Evolutionary conservation across 1,140 invertebrate genomes (phyloP), one percentile per base, ranked within the genome.

Genomic region (Adoxophyes honmai): DNA sequence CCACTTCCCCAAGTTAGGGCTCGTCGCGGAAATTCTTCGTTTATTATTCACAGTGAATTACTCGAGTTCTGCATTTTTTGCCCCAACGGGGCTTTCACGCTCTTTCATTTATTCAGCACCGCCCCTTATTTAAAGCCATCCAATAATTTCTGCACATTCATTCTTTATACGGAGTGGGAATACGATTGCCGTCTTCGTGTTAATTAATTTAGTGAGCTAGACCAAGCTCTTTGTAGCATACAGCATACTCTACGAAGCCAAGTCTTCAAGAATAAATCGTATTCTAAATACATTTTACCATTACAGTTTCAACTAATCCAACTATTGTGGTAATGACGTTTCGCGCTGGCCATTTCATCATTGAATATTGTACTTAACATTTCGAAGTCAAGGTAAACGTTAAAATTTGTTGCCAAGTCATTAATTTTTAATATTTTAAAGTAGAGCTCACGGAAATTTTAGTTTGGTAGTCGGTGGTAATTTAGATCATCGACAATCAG

Each of bases 41-140:
- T 83, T 78, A 81, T 85, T 85, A 85, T 85, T 85, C 73, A 85
- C 74, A 69, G 71, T 75, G 71, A 79, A 80, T 81, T 83, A 79
- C 73, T 75, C 70, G 60, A 70, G 42, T 68, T 69, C 60, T 69
- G 68, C 66, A 73, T 78, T 79, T 79, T 81, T 78, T 71, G 66
- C 65, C 71, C 70, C 68, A 57, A 51, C 51, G 69, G 69, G 70
- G 68, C 68, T 76, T 64, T 73, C 73, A 72, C 73, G 66, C 63
- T 62, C 62, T 71, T 75, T 81, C 62, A 73, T 70, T 82, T 80
- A 81, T 82, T 82, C 73, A 82, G 63, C 62, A 60, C 48, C 62
- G 63, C 57, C 59, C 57, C 61, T 66, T 64, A 68, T 70, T 73
- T 69, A 67, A 53, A 60, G 61, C 59, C 55, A 61, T 68, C 54